Evolutionary conservation across 2,113 vertebrate genomes (phyloP).

Genomic region (Pithys albifrons): DNA sequence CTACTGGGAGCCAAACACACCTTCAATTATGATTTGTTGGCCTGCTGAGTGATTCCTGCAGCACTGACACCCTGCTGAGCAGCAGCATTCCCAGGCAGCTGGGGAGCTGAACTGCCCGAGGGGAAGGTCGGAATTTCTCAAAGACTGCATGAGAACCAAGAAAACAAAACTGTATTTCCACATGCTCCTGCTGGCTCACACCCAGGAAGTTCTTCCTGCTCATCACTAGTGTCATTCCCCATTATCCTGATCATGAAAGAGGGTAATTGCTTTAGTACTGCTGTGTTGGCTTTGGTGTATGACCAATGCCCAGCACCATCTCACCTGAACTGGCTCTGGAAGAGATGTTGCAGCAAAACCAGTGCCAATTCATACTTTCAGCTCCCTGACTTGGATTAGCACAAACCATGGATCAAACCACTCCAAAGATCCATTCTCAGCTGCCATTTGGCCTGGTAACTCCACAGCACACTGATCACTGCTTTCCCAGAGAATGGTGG

Average conservation of each 20-base stretch:
- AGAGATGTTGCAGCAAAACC: not conserved
- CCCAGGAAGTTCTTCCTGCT: not conserved
- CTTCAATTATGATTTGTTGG: not conserved
- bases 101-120: not conserved
- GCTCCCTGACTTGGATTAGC: not conserved
- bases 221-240: not conserved
- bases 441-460: not conserved
- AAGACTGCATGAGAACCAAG: rapidly evolving
- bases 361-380: not conserved
- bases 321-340: not conserved
- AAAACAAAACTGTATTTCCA: not conserved
- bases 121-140: not conserved
- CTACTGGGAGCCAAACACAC: not conserved
- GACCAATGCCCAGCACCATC: not conserved
- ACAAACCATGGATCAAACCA: not conserved
- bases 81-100: not conserved
- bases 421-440: not conserved
- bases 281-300: not conserved
- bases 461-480: not conserved
- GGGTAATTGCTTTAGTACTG: not conserved
- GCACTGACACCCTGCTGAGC: not conserved
- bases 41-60: not conserved
- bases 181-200: not conserved
- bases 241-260: not conserved
- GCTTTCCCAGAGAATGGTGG: not conserved